Percentiles rank a stretch among this genome's conserved stretches.
Conservation (phyloP, 2,113 vertebrate genomes). For the Oxyruncus cristatus region DNA sequence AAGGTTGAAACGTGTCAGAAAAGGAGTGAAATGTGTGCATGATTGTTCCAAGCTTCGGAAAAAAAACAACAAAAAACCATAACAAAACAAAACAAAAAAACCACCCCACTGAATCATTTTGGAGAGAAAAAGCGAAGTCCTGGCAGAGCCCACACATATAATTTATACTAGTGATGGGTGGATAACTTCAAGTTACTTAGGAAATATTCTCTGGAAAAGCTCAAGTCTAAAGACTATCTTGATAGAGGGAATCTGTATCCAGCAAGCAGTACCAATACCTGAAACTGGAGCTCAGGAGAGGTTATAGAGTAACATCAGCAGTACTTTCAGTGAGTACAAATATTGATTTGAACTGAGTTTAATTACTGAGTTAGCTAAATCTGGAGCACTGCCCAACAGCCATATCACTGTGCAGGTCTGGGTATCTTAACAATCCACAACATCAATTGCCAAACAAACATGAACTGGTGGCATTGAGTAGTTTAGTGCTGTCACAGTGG, state of each 20-base stretch:
- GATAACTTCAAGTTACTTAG: not conserved
- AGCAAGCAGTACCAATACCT: not conserved
- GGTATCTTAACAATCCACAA: no score
- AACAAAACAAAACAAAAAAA: not conserved
- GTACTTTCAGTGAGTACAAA: not conserved
- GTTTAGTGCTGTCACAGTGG: accelerated
- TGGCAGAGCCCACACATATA: not conserved
- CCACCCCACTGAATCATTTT: not conserved
- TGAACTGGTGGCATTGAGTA: accelerated
- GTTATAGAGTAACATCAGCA: not conserved
- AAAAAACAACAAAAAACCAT: no score
- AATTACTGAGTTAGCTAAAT: not conserved
- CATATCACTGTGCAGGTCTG: not conserved
- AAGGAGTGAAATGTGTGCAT: accelerated
- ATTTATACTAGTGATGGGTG: not conserved
- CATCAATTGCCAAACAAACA: accelerated
- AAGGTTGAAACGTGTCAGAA: not conserved
- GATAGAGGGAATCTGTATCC: not conserved
- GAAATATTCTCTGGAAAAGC: not conserved
- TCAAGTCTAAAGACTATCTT: not conserved
- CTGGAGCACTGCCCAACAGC: not conserved
- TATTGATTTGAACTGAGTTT: not conserved
- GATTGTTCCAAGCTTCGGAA: not conserved
- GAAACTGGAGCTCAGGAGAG: not conserved
- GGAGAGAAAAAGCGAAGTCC: not conserved